These are phyloP conservation scores for Oxyscelio sp. DNA, from an alignment of 2,888 invertebrate genomes.

Conservation along the genomic window DNA sequence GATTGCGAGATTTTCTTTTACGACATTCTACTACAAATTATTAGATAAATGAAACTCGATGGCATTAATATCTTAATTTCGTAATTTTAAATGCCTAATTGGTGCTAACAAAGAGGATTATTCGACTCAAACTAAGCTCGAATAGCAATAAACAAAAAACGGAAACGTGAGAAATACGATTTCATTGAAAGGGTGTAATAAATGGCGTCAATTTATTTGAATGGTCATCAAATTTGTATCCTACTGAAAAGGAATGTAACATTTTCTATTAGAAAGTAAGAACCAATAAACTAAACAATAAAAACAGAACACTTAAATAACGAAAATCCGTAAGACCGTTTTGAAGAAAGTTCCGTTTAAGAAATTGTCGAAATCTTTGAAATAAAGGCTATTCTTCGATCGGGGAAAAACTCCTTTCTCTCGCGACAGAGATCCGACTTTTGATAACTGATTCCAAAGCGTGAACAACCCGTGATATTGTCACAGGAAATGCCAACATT, in stretches of 20 bases:
- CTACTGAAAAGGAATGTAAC: slow-evolving; percentile 26
- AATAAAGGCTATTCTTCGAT: slow-evolving; percentile 41
- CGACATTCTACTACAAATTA: no score
- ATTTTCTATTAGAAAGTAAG: slow-evolving; percentile 63
- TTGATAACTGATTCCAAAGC: slow-evolving; percentile 48
- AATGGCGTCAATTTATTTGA: slow-evolving; percentile 46
- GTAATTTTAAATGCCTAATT: slow-evolving; percentile 11
- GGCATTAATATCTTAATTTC: neutral
- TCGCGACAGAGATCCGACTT: slow-evolving; percentile 40
- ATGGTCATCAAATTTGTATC: slow-evolving; percentile 41
- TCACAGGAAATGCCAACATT: slow-evolving; percentile 71
- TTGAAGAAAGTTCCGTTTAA: slow-evolving; percentile 31
- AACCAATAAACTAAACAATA: slow-evolving; percentile 53
- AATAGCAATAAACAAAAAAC: neutral
- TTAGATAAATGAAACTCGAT: no score
- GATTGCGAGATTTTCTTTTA: neutral
- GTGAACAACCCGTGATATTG: slow-evolving; percentile 70
- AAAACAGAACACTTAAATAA: slow-evolving; percentile 32
- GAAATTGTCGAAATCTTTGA: slow-evolving; percentile 40
- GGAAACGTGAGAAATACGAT: neutral
- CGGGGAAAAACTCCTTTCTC: slow-evolving; percentile 50
- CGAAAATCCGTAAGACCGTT: slow-evolving; percentile 34
- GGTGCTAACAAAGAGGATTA: neutral
- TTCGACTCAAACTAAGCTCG: neutral
- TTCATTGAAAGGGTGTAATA: slow-evolving; percentile 45